Conservation (phyloP, 2,113 vertebrate species). For the Engraulis encrasicolus region DNA sequence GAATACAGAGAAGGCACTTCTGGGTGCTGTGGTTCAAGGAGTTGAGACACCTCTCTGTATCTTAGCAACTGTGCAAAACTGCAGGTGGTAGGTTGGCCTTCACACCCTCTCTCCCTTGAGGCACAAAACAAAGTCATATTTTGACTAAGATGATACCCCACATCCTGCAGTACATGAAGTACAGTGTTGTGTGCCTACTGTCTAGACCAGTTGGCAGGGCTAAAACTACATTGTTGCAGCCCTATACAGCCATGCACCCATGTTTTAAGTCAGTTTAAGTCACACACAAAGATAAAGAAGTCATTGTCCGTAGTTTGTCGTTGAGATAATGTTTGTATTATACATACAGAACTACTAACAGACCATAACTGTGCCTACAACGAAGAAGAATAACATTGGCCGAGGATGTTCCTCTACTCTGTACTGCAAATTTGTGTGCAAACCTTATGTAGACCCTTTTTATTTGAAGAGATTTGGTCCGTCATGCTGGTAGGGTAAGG, state of each 20-base stretch:
- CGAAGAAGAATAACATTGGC: neutral
- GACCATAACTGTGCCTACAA: neutral
- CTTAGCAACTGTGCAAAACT: slow-evolving; percentile 49
- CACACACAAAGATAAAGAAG: neutral
- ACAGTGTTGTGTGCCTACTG: no score
- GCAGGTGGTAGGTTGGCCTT: slow-evolving; percentile 26
- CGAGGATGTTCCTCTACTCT: neutral
- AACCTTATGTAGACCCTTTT: neutral
- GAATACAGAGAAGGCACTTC: neutral
- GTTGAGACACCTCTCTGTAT: slow-evolving; percentile 34
- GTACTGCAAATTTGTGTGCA: neutral
- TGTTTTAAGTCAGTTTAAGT: slow-evolving; percentile 7
- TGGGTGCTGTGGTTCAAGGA: slow-evolving; percentile 9
- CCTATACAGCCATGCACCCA: neutral
- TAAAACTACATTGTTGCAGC: slow-evolving; percentile 11
- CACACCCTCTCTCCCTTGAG: neutral
- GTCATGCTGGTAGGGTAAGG: neutral
- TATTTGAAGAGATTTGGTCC: neutral
- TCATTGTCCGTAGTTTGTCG: neutral
- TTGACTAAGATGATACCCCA: slow-evolving; percentile 53
- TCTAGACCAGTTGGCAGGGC: neutral
- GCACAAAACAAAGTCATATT: slow-evolving; percentile 52
- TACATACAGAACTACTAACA: neutral
- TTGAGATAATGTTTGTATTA: neutral
- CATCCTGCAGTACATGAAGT: slow-evolving; percentile 31